Percentiles rank a stretch among this genome's conserved stretches.
These are phyloP conservation scores for Petromus typicus DNA, from an alignment of 2,113 vertebrate species.

Conservation along the genomic window DNA sequence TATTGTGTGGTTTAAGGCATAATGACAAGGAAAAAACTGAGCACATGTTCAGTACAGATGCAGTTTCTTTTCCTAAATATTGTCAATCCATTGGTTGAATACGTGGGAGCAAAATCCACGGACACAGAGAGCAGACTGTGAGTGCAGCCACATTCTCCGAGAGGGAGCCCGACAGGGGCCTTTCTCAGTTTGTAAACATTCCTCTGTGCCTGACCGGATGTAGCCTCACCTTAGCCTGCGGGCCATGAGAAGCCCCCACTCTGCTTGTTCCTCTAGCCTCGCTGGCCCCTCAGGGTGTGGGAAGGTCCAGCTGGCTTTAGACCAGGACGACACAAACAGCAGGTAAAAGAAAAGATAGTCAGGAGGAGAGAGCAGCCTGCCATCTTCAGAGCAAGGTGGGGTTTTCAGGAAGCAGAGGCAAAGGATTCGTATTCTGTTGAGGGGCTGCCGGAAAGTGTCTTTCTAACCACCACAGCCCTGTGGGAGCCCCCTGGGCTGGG, in stretches of 20 bases:
- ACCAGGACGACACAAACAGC: background rate
- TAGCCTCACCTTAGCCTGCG: background rate
- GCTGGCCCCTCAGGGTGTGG: accelerated
- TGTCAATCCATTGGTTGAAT: background rate
- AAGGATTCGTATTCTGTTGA: background rate
- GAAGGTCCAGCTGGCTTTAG: background rate
- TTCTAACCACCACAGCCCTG: accelerated
- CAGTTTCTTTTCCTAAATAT: background rate
- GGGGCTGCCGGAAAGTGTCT: background rate
- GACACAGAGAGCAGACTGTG: background rate
- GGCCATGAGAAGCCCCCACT: background rate
- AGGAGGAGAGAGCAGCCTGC: background rate
- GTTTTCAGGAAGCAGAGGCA: background rate
- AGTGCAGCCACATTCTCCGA: background rate
- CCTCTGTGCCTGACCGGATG: background rate
- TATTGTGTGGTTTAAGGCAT: background rate
- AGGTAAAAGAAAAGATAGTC: conserved; percentile 33
- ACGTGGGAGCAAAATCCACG: background rate
- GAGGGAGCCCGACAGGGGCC: background rate
- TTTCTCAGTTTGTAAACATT: background rate
- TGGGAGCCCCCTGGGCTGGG: background rate
- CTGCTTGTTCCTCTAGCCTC: background rate
- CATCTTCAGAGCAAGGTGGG: background rate
- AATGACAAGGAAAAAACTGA: background rate
- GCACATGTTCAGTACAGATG: background rate